Base-by-base conservation (phyloP, 2,113 vertebrate species). In the Ceyx margarethae region DNA sequence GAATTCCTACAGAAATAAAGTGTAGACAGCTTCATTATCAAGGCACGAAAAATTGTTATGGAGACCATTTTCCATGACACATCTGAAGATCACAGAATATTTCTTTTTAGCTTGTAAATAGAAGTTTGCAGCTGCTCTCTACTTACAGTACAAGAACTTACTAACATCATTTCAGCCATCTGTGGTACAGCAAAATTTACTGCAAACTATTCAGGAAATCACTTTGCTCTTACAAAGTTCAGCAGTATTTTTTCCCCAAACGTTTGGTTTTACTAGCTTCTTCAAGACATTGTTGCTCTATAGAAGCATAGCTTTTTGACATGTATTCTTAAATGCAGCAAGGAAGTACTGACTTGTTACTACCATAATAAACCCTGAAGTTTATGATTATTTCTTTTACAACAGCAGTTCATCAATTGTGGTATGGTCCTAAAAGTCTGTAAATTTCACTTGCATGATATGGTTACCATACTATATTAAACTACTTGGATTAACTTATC, bases 71-170 rank as follows among this genome's bases (percentile, higher is more conserved):
- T 58, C 62, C 53, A 61, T 45, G 57, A 80, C 61, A 72, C 80
- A 88, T 78, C 61, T 86, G 45, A 40, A 83, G 65, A 83, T 91
- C 65, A 81, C 84, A n/a, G 87, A 95, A 92, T 82, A 53, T 45
- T 88, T 85, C 29, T 11, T 45, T 22, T 64, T 53, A 65, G 25
- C 58, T 81, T 26, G 9, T 62, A 85, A 22, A 28, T 68, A 69
- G 65, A 88, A 86, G 28, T 71, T 79, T 91, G 64, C 53, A 87
- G 23, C 45, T 82, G 35, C 22, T 66, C 35, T 57, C 57, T 85
- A 7, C 37, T 83, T 75, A 37, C 1, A 65, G 15, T 40, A 11
- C 42, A 37, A 83, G 77, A 81, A 87, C 5, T 89, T 58, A 19
- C 33, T 58, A 71, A 46, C 15, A 78, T 29, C 45, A 78, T 86